Evolutionary conservation across 2,888 invertebrate species (phyloP).

Genomic region (Cremastinae sp.): DNA sequence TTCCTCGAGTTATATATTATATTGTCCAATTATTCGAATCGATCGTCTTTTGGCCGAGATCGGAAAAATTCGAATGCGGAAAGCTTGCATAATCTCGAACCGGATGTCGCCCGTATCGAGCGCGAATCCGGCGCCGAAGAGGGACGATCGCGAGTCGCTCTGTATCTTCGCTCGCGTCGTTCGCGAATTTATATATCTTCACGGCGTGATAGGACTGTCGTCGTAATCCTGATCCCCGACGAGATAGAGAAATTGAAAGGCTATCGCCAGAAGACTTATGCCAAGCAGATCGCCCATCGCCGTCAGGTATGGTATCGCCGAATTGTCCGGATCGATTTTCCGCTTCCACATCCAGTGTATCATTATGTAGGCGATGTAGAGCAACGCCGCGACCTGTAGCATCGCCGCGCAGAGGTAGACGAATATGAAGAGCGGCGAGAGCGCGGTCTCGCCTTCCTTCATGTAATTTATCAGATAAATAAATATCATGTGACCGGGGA

Average conservation of each 20-base stretch:
- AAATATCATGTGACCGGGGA: constrained; percentile 90
- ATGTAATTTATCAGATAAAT: constrained; percentile 87
- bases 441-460: constrained; percentile 85
- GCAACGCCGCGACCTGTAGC: constrained; percentile 83
- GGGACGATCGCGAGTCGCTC: neutral
- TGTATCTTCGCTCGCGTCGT: constrained; percentile 13
- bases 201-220: constrained; percentile 69
- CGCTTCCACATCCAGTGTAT: constrained; percentile 85
- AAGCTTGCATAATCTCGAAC: constrained; percentile 15
- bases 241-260: constrained; percentile 84
- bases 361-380: constrained; percentile 85
- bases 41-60: constrained; percentile 26
- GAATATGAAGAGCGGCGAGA: constrained; percentile 86
- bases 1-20: neutral
- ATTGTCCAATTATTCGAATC: constrained; percentile 9
- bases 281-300: constrained; percentile 90
- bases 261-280: constrained; percentile 85
- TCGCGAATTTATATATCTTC: constrained; percentile 28
- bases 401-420: constrained; percentile 86
- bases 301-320: constrained; percentile 89
- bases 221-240: constrained; percentile 83
- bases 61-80: constrained; percentile 8
- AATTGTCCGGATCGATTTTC: constrained; percentile 88
- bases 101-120: constrained; percentile 7
- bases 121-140: neutral